Evolutionary conservation across 2,888 invertebrate species (phyloP).

Genomic region (Argyra leucocephala): DNA sequence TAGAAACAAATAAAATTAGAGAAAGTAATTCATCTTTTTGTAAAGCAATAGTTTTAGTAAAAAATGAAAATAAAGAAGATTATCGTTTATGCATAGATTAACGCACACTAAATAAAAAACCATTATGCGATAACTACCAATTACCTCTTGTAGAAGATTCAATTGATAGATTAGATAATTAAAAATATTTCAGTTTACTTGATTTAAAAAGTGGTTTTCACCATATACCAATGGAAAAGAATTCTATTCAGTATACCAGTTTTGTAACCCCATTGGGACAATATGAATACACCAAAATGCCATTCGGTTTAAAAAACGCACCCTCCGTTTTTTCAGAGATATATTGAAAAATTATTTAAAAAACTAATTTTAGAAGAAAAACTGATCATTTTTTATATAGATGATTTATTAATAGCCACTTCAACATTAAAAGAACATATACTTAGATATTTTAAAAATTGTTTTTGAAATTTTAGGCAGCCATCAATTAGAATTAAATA

Average conservation of each 20-base stretch:
- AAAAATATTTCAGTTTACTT: slow-evolving; percentile 21
- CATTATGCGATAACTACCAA: slow-evolving; percentile 15
- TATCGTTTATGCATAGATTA: slow-evolving; percentile 18
- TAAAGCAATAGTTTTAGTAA: slow-evolving; percentile 17
- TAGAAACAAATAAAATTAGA: slow-evolving; percentile 12
- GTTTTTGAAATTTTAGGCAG: slow-evolving; percentile 16
- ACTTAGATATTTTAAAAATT: slow-evolving; percentile 12
- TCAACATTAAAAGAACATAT: slow-evolving; percentile 22
- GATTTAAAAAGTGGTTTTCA: slow-evolving; percentile 24
- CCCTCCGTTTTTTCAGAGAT: slow-evolving; percentile 20
- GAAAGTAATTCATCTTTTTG: slow-evolving; percentile 17
- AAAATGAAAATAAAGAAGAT: slow-evolving; percentile 15
- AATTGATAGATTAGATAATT: slow-evolving; percentile 17
- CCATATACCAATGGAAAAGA: slow-evolving; percentile 20
- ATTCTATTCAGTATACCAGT: slow-evolving; percentile 22
- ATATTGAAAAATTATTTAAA: slow-evolving; percentile 21
- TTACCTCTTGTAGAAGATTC: slow-evolving; percentile 18
- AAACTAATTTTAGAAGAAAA: slow-evolving; percentile 15
- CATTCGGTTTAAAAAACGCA: slow-evolving; percentile 19
- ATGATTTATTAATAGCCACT: slow-evolving; percentile 24
- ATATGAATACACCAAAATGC: slow-evolving; percentile 21
- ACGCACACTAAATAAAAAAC: slow-evolving; percentile 18
- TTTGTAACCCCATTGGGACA: slow-evolving; percentile 25
- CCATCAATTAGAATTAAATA: not conserved
- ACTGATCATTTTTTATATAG: slow-evolving; percentile 23